Base-by-base conservation (phyloP, 2,113 vertebrate genomes). In the Lasiurus borealis region DNA sequence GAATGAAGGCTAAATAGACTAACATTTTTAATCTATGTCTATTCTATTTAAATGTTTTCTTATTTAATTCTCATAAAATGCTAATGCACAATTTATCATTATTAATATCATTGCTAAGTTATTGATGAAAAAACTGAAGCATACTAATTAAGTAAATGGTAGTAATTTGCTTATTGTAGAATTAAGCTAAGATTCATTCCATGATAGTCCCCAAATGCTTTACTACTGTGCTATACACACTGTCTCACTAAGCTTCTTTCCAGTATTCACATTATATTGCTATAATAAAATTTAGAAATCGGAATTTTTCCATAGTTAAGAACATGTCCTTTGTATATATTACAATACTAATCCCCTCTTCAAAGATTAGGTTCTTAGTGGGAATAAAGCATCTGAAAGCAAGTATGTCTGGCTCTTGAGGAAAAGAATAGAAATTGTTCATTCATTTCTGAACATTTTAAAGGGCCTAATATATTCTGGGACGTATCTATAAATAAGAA, bases 121-220 rank as follows among this genome's bases (percentile, higher is more conserved):
- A 72, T 27, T 86, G 23, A 14, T 77, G 29, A 93, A 62, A 48
- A 96, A 76, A 85, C n/a, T 75, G n/a, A 93, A 75, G 12, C 29
- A 89, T 34, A 66, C 27, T 50, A 48, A 69, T 2, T 81, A 77
- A 91, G 44, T 69, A 62, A 46, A 57, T 25, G 29, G 21, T 48
- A 3, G 36, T 69, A 78, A 88, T 23, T 95, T 72, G 25, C 31
- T n/a, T n/a, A 68, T 68, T 68, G 6, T n/a, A n/a, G 31, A 31
- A 68, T 68, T 68, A 29, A 75, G 52, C 11, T 77, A 76, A 8
- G 21, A n/a, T 48, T 83, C 62, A 77, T 27, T 57, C 8, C 4
- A 25, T 36, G 23, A 77, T 81, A 69, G 80, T 11, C 10, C 21
- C 64, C 25, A 91, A 71, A 80, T 75, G 27, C 1, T 71, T 92